A percentile compares a stretch with the other conserved stretches of the same genome.
These are phyloP conservation scores for Leptinotarsa peninsularis DNA, from an alignment of 2,888 invertebrate species.

Conservation along the genomic window DNA sequence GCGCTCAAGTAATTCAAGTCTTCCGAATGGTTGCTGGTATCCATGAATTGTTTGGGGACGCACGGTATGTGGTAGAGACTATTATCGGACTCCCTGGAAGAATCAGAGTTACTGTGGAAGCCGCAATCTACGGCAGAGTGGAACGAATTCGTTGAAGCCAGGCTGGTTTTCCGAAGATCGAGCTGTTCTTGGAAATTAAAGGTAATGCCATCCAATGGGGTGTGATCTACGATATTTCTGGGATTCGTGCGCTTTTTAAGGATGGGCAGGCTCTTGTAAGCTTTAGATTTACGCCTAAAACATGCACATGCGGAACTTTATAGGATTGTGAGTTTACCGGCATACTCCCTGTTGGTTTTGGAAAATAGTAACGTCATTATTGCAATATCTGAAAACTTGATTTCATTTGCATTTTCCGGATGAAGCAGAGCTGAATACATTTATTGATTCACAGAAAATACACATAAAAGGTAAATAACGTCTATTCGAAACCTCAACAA, in stretches of 20 bases:
- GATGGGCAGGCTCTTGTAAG: constrained; percentile 63
- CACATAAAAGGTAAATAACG: too few species aligned
- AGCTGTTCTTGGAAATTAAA: constrained; percentile 63
- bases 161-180: constrained; percentile 53
- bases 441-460: too few species aligned
- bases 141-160: constrained; percentile 58
- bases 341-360: neutral
- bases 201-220: constrained; percentile 63
- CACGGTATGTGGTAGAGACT: constrained; percentile 71
- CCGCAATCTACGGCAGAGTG: constrained; percentile 61
- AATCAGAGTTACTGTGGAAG: constrained; percentile 49
- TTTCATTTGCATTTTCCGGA: too few species aligned
- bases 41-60: constrained; percentile 70
- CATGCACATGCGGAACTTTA: constrained; percentile 31
- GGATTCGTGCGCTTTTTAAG: constrained; percentile 54
- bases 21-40: constrained; percentile 71
- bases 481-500: too few species aligned
- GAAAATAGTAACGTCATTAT: neutral
- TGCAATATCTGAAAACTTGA: too few species aligned
- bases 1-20: constrained; percentile 68
- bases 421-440: too few species aligned
- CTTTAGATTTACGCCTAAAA: constrained; percentile 60
- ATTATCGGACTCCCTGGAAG: constrained; percentile 71
- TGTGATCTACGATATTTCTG: constrained; percentile 53
- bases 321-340: neutral